A percentile compares a stretch with the other conserved stretches of the same genome.
Evolutionary conservation across 2,888 invertebrate species (phyloP).

Genomic region (Lithophane socia): DNA sequence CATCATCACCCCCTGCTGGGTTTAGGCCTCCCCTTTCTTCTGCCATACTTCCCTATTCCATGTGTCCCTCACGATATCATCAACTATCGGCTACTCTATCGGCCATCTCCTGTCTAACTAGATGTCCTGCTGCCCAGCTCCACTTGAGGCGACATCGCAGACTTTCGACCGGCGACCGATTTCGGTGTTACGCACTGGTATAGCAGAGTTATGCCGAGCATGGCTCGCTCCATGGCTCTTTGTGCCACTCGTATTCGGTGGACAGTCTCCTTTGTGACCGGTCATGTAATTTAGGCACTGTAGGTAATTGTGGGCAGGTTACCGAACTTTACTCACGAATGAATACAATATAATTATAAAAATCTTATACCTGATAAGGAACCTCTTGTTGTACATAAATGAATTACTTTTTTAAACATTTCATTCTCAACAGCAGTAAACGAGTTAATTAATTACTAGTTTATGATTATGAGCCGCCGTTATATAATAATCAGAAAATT

Average conservation of each 20-base stretch:
- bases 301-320: neutral
- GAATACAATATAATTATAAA: neutral
- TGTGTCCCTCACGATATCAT: neutral
- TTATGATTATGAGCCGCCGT: neutral
- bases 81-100: neutral
- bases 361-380: neutral
- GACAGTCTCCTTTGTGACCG: neutral
- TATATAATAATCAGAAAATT: slow-evolving; percentile 24
- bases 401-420: neutral
- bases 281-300: neutral
- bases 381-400: neutral
- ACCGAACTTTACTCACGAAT: neutral
- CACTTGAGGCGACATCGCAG: neutral
- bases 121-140: neutral
- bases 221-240: no score
- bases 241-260: neutral
- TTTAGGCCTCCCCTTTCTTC: neutral
- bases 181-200: neutral
- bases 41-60: neutral
- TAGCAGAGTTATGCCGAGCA: neutral
- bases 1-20: neutral
- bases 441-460: neutral
- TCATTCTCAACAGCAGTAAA: no score
- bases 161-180: neutral
- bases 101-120: neutral